Conservation (phyloP, 2,113 vertebrate species). For the Chinchilla lanigera region DNA sequence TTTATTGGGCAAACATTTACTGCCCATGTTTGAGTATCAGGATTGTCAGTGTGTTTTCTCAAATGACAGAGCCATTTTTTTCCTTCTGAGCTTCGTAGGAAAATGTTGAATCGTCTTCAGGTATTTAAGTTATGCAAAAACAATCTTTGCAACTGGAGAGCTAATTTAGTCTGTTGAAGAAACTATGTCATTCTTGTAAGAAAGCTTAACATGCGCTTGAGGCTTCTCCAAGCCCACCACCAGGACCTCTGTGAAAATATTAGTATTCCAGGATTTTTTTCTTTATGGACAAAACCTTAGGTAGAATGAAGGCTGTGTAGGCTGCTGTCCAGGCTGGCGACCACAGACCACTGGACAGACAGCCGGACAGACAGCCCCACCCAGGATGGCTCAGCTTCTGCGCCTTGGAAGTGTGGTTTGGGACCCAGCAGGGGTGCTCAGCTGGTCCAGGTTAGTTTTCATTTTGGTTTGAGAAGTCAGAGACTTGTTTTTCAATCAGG, state of each 20-base stretch:
- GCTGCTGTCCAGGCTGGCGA: slow-evolving; percentile 19
- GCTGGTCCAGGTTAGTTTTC: slow-evolving; percentile 52
- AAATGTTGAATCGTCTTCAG: slow-evolving; percentile 46
- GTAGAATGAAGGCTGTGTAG: slow-evolving; percentile 50
- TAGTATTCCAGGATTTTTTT: slow-evolving; percentile 57
- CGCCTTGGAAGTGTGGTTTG: slow-evolving; percentile 73
- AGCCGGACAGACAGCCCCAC: slow-evolving; percentile 23
- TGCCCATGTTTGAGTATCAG: background rate
- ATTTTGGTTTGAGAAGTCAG: slow-evolving; percentile 56
- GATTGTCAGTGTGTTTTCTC: slow-evolving; percentile 38
- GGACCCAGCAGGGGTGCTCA: slow-evolving; percentile 45
- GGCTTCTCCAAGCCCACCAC: slow-evolving; percentile 8
- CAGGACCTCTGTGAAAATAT: slow-evolving; percentile 58
- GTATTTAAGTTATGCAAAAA: slow-evolving; percentile 42
- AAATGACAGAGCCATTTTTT: background rate
- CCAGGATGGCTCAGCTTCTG: slow-evolving; percentile 30
- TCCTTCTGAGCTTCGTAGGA: background rate
- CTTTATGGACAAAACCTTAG: slow-evolving; percentile 38
- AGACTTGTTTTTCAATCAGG: slow-evolving; percentile 65
- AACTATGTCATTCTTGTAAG: slow-evolving; percentile 21
- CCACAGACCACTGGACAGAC: slow-evolving; percentile 55
- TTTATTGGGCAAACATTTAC: background rate
- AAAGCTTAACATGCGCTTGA: background rate
- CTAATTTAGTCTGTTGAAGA: slow-evolving; percentile 47
- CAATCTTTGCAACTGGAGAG: background rate